Percentiles rank a stretch among this genome's conserved stretches.
Conservation (phyloP, 2,113 vertebrate genomes). For the Anoplopoma fimbria region DNA sequence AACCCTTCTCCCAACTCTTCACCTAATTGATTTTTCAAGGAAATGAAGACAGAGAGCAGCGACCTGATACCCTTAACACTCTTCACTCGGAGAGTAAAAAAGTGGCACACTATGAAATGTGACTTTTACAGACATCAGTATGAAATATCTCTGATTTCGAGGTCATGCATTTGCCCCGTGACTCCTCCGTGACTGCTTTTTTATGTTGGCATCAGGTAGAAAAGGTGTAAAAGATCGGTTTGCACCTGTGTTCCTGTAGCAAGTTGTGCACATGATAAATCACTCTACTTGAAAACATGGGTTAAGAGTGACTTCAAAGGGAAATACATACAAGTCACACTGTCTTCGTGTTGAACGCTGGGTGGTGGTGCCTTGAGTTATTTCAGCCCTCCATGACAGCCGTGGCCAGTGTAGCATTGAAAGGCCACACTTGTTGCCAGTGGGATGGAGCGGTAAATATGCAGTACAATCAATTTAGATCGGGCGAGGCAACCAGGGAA, state of each 20-base stretch:
- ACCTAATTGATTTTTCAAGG: background rate
- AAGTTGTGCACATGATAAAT: constrained; percentile 28
- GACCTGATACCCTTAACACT: too few relatives aligned
- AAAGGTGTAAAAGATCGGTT: background rate
- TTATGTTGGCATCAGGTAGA: background rate
- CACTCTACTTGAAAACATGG: background rate
- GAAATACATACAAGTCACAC: constrained; percentile 15
- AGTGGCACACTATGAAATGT: background rate
- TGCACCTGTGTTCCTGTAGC: background rate
- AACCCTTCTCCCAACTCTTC: background rate
- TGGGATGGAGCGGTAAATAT: constrained; percentile 16
- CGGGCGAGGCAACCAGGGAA: constrained; percentile 10
- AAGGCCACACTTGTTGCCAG: constrained; percentile 48
- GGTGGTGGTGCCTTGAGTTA: constrained; percentile 28
- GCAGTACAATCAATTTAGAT: constrained; percentile 50
- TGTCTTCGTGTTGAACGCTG: background rate
- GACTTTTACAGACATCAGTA: background rate
- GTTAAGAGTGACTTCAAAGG: constrained; percentile 27
- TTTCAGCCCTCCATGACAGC: constrained; percentile 29
- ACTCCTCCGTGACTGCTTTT: background rate
- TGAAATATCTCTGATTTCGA: background rate
- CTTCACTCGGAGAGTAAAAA: too few relatives aligned
- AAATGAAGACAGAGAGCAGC: background rate
- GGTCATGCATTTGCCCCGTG: background rate
- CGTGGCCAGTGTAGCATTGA: constrained; percentile 10